Conservation (phyloP, 2,113 vertebrate genomes). For the Trogon surrucura region DNA sequence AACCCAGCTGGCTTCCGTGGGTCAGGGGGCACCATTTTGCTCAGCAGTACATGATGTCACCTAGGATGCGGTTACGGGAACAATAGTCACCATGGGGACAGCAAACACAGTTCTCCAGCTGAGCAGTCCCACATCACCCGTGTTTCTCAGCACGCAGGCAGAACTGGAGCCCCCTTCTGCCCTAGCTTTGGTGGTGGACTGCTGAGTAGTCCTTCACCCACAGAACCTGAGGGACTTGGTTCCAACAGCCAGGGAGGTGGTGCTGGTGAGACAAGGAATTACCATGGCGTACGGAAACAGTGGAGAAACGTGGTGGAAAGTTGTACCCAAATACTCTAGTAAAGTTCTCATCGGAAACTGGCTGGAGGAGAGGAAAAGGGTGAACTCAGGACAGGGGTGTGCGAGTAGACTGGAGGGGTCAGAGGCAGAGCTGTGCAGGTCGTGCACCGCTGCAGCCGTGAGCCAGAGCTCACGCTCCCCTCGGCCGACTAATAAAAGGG, state of each 20-base stretch:
- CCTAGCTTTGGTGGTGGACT: background rate
- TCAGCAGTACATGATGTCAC: background rate
- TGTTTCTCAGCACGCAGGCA: background rate
- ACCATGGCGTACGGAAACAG: background rate
- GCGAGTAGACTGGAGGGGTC: background rate
- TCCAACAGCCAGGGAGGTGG: background rate
- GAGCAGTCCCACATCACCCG: accelerated
- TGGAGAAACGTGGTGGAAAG: slow-evolving; percentile 71
- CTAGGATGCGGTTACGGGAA: background rate
- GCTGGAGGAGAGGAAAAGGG: slow-evolving; percentile 80
- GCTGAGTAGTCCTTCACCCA: background rate
- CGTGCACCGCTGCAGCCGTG: background rate
- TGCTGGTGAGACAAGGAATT: background rate
- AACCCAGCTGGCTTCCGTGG: background rate
- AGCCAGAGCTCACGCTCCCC: background rate
- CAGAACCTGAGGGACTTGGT: background rate
- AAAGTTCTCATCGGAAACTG: slow-evolving; percentile 84
- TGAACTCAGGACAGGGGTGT: slow-evolving; percentile 32
- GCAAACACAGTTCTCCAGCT: background rate
- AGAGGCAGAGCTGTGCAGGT: background rate
- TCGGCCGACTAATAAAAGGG: background rate
- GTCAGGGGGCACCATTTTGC: background rate
- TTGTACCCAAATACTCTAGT: slow-evolving; percentile 73
- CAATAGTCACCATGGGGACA: background rate
- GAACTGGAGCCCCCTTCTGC: background rate